phyloP scores from a whole-genome alignment of 2,797 vertebrate genomes.

The Spheniscus humboldti region DNA sequence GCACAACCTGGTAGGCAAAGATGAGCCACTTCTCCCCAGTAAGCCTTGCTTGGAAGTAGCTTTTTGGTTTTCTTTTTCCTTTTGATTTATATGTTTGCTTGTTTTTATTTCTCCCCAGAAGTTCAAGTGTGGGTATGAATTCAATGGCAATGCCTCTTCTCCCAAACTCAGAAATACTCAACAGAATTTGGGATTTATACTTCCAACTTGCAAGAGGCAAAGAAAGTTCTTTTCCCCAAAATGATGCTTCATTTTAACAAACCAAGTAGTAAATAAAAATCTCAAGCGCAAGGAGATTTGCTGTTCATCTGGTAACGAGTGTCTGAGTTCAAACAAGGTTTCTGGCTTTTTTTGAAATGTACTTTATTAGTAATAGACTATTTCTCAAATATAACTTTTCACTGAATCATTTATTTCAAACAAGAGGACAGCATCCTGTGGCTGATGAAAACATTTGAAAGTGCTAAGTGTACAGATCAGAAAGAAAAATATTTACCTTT shows the following conservation, averaged over 20 bases:
- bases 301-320: not conserved
- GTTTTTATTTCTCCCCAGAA: not conserved
- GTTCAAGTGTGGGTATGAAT: not conserved
- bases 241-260: not conserved
- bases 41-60: not conserved
- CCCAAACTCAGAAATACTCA: not conserved
- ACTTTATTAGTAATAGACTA: not conserved
- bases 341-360: not conserved
- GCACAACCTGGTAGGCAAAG: not conserved
- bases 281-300: not conserved
- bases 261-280: not conserved
- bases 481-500: conserved; percentile 53
- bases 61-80: not conserved
- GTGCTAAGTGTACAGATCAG: not conserved
- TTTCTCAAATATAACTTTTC: not conserved
- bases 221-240: not conserved
- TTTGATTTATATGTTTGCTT: not conserved
- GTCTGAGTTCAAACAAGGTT: not conserved
- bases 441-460: conserved; percentile 17
- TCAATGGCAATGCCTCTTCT: not conserved
- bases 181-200: not conserved
- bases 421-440: not conserved
- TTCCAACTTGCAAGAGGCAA: not conserved
- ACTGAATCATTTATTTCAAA: not conserved
- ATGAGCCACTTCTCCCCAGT: not conserved